Base-by-base conservation (phyloP, 2,888 invertebrate species). In the Sceliomorpha sp. region DNA sequence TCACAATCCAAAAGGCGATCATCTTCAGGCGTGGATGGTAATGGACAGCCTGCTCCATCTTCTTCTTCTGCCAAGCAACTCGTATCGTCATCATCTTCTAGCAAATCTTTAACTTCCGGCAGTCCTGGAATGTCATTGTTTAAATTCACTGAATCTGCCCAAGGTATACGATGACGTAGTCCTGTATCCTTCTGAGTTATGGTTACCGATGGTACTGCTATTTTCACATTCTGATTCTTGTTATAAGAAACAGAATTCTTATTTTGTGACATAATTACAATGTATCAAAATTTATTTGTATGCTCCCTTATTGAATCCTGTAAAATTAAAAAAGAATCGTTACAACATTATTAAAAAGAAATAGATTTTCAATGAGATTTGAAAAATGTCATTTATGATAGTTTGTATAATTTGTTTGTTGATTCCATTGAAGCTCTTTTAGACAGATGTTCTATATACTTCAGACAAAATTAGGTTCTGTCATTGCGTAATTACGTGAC, bases 1-100 rank as follows among this genome's bases (percentile, higher is more conserved):
- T 96, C 96, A 47, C 94, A 94, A 84, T 95, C 95, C 76, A 96
- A 90, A 24, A 96, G 90, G 84, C 94, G 93, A 81, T 95, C 94
- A 85, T 96, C 95, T 87, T 95, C 95, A 0, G 96, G 96, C 5
- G 96, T 96, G 12, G 95, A 95, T 1, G 96, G 96, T 76, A 96
- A 86, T 1, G 96, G 95, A 83, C 95, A 96, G 26, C 96, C 96
- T 68, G 93, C 92, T 75, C 94, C 95, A 83, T 95, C 95, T 80
- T 95, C 95, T 79, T 93, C 93, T 51, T 92, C 92, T 48, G 91
- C 91, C 51, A 88, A 79, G 37, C 84, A 87, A 60, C 87, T 87
- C 0, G 82, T 83, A 37, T 87, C 88, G 51, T 88, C 88, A 53
- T 88, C 88, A 58, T 88, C 87, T 12, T 88, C 88, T 8, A 88